These are phyloP conservation scores for Vimba vimba DNA, from an alignment of 2,113 vertebrate species.

Conservation along the genomic window DNA sequence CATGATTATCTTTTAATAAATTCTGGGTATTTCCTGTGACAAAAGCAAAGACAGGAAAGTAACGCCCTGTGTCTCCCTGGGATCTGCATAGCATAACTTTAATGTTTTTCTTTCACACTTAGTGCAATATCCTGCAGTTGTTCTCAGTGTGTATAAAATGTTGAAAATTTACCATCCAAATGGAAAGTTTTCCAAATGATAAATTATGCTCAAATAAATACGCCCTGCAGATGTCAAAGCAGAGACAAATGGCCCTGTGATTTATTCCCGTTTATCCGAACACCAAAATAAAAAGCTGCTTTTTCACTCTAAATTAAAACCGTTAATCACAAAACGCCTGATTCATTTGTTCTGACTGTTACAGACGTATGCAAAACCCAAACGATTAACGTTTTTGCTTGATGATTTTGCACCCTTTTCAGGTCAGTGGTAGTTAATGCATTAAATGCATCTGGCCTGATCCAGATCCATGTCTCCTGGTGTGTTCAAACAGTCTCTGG, in stretches of 20 bases:
- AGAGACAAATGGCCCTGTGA: conserved; percentile 17
- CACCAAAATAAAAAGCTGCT: not conserved
- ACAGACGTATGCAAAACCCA: not conserved
- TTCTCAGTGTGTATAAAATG: not conserved
- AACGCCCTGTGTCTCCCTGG: not conserved
- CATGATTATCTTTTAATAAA: not conserved
- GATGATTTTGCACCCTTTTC: conserved; percentile 4
- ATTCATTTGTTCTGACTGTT: not conserved
- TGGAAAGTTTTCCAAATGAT: conserved; percentile 14
- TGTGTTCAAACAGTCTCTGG: conserved; percentile 32
- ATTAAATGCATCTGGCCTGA: not conserved
- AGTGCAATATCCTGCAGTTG: not conserved
- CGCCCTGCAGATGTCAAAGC: conserved; percentile 2
- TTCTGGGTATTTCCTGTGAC: not conserved
- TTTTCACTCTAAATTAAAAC: conserved; percentile 7
- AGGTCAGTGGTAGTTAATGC: conserved; percentile 25
- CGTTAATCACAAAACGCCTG: not conserved
- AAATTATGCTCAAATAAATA: not conserved
- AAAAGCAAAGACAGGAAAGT: conserved; percentile 2
- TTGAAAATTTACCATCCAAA: not conserved
- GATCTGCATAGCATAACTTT: not conserved
- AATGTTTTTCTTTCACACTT: not conserved
- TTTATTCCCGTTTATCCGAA: not conserved
- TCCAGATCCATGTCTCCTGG: conserved; percentile 33
- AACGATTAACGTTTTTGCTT: not conserved